These are phyloP conservation scores for Epinotia demarniana DNA, from an alignment of 2,888 invertebrate genomes.

Conservation along the genomic window DNA sequence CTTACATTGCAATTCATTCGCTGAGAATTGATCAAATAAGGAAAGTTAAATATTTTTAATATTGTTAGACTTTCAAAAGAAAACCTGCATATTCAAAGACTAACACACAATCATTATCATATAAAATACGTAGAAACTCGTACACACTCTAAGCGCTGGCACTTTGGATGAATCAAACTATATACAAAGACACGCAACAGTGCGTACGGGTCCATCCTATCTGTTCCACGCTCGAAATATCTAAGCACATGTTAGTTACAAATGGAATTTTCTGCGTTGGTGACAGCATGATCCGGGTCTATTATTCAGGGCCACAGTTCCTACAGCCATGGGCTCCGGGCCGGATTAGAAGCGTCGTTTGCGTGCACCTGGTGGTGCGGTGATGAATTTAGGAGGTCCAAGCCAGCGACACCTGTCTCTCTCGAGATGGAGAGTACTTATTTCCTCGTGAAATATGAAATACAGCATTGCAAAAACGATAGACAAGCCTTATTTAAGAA, in stretches of 20 bases:
- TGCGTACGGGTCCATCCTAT: slow-evolving; percentile 40
- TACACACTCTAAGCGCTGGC: not conserved
- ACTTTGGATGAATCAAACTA: slow-evolving; percentile 16
- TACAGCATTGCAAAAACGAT: slow-evolving; percentile 7
- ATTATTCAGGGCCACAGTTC: slow-evolving; percentile 60
- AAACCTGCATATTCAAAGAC: not conserved
- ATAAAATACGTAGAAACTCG: not conserved
- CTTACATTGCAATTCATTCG: no score
- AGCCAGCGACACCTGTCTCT: slow-evolving; percentile 80
- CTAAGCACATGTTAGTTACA: slow-evolving; percentile 48
- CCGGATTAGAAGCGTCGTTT: slow-evolving; percentile 73
- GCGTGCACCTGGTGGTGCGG: slow-evolving; percentile 72
- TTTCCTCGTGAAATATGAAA: slow-evolving; percentile 79
- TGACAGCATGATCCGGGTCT: slow-evolving; percentile 57
- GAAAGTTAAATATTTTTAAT: not conserved
- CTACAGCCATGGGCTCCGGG: slow-evolving; percentile 58
- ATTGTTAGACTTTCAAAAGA: no score
- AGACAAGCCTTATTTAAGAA: not conserved
- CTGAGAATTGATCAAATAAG: not conserved
- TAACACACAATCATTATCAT: not conserved
- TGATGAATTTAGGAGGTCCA: slow-evolving; percentile 77
- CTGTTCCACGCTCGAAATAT: slow-evolving; percentile 50
- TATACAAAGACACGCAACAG: slow-evolving; percentile 29
- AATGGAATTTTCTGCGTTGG: slow-evolving; percentile 59
- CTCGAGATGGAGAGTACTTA: slow-evolving; percentile 78